Conservation (phyloP, 2,113 vertebrate species). For the Cyprinodon variegatus region DNA sequence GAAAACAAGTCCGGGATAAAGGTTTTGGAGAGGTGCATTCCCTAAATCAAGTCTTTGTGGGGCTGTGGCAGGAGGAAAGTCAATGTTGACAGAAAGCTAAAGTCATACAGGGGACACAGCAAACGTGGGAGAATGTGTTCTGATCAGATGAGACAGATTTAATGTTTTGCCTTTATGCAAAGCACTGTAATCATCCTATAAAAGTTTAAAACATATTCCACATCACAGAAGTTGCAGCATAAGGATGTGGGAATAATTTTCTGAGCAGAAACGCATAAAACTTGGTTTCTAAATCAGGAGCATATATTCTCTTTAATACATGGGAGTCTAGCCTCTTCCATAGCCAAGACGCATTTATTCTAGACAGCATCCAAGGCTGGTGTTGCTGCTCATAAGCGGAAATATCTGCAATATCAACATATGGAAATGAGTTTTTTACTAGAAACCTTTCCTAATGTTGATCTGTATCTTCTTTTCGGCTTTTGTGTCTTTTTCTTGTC, state of each 20-base stretch:
- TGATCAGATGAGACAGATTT: too few species aligned
- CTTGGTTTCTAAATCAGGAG: background rate
- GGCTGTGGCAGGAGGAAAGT: too few species aligned
- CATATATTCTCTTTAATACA: background rate
- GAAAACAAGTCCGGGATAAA: too few species aligned
- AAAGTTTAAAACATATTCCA: too few species aligned
- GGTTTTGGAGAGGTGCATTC: too few species aligned
- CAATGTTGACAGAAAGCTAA: too few species aligned
- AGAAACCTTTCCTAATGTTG: constrained; percentile 15
- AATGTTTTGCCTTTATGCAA: too few species aligned
- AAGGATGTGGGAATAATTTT: background rate
- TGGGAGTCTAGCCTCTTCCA: background rate
- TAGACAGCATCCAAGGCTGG: constrained; percentile 6
- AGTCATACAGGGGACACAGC: too few species aligned
- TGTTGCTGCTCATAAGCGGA: constrained; percentile 12
- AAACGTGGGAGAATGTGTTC: too few species aligned
- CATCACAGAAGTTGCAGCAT: background rate
- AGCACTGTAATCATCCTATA: too few species aligned
- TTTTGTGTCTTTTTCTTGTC: background rate
- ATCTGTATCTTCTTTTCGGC: background rate
- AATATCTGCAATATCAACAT: constrained; percentile 45
- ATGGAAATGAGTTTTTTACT: constrained; percentile 28
- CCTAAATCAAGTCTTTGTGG: too few species aligned
- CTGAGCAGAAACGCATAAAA: too few species aligned
- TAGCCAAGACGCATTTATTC: constrained; percentile 7